These are phyloP conservation scores for Ernsta delagoae DNA, from an alignment of 2,888 invertebrate genomes.

Conservation along the genomic window DNA sequence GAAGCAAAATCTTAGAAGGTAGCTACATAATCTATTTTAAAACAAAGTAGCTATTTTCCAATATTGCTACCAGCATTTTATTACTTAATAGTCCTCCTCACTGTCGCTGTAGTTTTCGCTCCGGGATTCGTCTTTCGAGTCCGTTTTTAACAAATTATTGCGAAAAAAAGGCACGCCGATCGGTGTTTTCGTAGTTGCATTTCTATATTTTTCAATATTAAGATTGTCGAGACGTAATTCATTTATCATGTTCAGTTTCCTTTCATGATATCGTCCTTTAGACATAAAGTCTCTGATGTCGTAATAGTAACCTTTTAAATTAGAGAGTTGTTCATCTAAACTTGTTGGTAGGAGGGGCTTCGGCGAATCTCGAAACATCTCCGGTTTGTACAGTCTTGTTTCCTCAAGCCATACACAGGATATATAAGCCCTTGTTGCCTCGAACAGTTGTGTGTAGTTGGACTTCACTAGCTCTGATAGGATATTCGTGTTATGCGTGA, in stretches of 20 bases:
- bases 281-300: slow-evolving; percentile 64
- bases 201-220: neutral
- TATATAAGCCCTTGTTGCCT: slow-evolving; percentile 55
- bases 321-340: slow-evolving; percentile 51
- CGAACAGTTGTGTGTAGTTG: slow-evolving; percentile 52
- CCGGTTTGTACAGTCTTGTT: slow-evolving; percentile 50
- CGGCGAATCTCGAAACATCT: slow-evolving; percentile 28
- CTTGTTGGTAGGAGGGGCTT: slow-evolving; percentile 46
- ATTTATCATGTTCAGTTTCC: slow-evolving; percentile 46
- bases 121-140: no score
- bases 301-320: slow-evolving; percentile 53
- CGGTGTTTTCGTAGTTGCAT: neutral
- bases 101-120: no score
- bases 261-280: slow-evolving; percentile 44
- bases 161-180: slow-evolving; percentile 12
- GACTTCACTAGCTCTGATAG: slow-evolving; percentile 46
- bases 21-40: no score
- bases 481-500: slow-evolving; percentile 53
- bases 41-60: no score
- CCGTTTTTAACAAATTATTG: neutral
- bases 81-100: no score
- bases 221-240: slow-evolving; percentile 45
- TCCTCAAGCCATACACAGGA: slow-evolving; percentile 53
- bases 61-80: no score
- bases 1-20: no score